Conservation (phyloP, 2,888 invertebrate genomes). For the Lasioglossum pauxillum region DNA sequence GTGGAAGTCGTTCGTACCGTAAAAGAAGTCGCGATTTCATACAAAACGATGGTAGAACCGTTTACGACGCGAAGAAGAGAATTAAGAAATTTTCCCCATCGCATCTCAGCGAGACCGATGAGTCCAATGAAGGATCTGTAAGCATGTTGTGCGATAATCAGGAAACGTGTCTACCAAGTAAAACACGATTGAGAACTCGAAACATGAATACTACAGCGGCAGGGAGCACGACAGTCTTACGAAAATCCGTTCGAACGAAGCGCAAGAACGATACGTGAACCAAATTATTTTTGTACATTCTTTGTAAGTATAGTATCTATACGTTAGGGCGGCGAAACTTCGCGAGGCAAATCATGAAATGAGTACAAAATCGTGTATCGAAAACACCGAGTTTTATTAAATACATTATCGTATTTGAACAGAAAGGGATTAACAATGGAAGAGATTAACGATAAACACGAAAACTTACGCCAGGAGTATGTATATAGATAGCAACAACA, state of each 20-base stretch:
- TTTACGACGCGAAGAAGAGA: constrained; percentile 20
- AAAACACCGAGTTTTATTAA: constrained; percentile 80
- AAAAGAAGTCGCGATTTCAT: constrained; percentile 53
- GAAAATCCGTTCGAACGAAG: constrained; percentile 48
- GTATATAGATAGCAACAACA: constrained; percentile 76
- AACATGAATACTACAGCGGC: neutral
- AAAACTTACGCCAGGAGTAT: constrained; percentile 71
- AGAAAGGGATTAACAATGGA: constrained; percentile 71
- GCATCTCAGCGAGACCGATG: constrained; percentile 31
- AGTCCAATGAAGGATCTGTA: constrained; percentile 37
- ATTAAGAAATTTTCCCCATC: constrained; percentile 26
- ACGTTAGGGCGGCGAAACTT: neutral
- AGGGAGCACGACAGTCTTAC: neutral
- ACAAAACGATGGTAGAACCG: constrained; percentile 36
- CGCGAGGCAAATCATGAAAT: neutral
- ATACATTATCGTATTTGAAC: constrained; percentile 77
- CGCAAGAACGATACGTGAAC: constrained; percentile 3
- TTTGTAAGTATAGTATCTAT: neutral
- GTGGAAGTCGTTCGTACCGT: constrained; percentile 23
- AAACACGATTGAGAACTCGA: constrained; percentile 34
- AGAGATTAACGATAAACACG: constrained; percentile 69
- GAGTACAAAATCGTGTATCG: constrained; percentile 63
- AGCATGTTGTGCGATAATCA: constrained; percentile 8
- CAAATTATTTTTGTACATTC: constrained; percentile 18
- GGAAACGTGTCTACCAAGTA: constrained; percentile 3